A percentile compares a stretch with the other conserved stretches of the same genome.
These are phyloP conservation scores for Tenthredo distinguenda DNA, from an alignment of 2,888 invertebrate genomes.

Conservation along the genomic window DNA sequence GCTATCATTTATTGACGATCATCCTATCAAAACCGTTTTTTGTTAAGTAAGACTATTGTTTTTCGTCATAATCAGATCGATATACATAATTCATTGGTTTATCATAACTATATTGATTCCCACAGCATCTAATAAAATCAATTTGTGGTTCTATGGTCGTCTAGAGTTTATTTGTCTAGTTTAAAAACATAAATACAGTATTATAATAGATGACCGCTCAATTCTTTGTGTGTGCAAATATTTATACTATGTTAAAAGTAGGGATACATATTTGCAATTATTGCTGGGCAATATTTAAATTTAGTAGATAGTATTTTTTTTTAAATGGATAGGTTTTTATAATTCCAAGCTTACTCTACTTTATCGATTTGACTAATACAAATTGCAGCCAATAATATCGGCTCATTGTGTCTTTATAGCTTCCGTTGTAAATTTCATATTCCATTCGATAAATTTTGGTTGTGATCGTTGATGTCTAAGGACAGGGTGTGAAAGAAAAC, in stretches of 20 bases:
- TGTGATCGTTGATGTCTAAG: neutral
- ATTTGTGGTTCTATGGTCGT: neutral
- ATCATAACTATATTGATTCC: slow-evolving; percentile 4
- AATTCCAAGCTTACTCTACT: neutral
- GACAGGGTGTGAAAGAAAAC: neutral
- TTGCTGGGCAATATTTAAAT: slow-evolving; percentile 17
- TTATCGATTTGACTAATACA: slow-evolving; percentile 26
- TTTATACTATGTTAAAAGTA: neutral
- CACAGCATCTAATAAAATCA: slow-evolving; percentile 3
- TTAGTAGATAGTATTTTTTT: neutral
- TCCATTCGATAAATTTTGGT: neutral
- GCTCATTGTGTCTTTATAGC: slow-evolving; percentile 16
- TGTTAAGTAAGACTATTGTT: neutral
- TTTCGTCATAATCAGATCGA: neutral
- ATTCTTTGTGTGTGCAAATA: neutral
- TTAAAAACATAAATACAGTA: neutral
- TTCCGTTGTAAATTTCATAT: neutral
- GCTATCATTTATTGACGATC: neutral
- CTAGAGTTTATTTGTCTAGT: neutral
- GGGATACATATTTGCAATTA: slow-evolving; percentile 10
- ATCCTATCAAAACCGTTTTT: neutral
- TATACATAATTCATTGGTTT: slow-evolving; percentile 6
- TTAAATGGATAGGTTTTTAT: neutral
- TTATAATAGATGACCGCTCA: neutral
- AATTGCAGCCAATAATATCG: neutral